Evolutionary conservation across 2,797 vertebrate genomes (phyloP), one percentile per base, ranked within the genome.

Genomic region (Channa striata): DNA sequence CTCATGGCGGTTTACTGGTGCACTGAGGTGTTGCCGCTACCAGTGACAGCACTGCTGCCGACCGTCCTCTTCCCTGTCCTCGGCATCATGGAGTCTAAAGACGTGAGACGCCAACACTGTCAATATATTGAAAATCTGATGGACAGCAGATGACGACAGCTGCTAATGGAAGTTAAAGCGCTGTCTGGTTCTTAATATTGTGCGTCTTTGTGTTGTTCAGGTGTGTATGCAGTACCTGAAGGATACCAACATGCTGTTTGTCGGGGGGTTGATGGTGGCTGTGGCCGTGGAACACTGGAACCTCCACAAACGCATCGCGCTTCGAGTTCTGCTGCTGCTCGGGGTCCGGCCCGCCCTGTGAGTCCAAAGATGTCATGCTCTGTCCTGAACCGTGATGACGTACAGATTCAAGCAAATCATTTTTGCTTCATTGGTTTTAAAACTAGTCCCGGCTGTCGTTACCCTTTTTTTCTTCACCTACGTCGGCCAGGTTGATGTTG

Each of bases 1-100:
- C 85, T 99, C 68, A 97, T 99, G 97, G 97, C 97, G 1, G 82
- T 96, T 25, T 99, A 94, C 77, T 99, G 97, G 97, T 97, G 97
- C 87, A 97, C 96, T 0, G 97, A 99, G 85, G 96, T 96, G 46
- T 81, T 99, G 79, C 97, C 97, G 0, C 87, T 98, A 87, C 95
- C 97, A 0, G 77, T 97, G 82, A 99, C 97, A 0, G 93, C 97
- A 7, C 91, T 99, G 69, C 77, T 99, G 52, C 97, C 97, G 0
- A 94, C 87, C 17, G 51, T 99, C 13, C 93, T 99, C 63, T 97
- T 99, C 81, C 97, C 97, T 0, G 69, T 96, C 72, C 93, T 99
- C 49, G 95, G 95, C 83, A 91, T 99, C 84, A 94, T 96, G 94
- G 88, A 95, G 77, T 96, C 97, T 69, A 95, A 93, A 93, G 84